Base-by-base conservation (phyloP, 2,797 vertebrate species). In the Zenarchopterus dispar region DNA sequence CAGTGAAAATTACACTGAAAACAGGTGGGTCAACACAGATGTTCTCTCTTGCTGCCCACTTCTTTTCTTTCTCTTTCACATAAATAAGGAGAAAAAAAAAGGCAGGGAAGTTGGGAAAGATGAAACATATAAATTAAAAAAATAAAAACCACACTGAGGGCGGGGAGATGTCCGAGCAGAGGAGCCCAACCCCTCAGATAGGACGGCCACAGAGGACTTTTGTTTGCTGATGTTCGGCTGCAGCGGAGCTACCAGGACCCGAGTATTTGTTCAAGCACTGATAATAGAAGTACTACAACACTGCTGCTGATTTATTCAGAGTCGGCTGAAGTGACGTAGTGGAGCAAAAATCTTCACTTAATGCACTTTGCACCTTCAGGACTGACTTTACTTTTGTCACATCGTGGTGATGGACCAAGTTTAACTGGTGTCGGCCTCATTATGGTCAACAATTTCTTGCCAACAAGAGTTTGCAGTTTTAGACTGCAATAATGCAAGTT, bases 11-110 rank as follows among this genome's bases (percentile, higher is more conserved):
- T 81, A 78, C 82, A 81, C 78, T 82, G 72, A 63, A 84, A 89
- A 75, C 89, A 92, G 91, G 89, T 91, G 89, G 88, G 80, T 91
- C 86, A 92, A 92, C 89, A 89, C 86, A 90, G 89, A 90, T 89
- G 84, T 87, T 86, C 64, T 26, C 69, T 41, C 67, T 46, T 45
- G 23, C 45, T 53, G 62, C 71, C 64, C 26, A 41, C 54, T 63
- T 63, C 17, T 6, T 18, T 21, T 39, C 31, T 59, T 45, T 70
- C 23, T 23, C 31, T 0, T 48, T 28, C 55, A 11, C 51, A 41
- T 17, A 45, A 1, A 51, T 5, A 8, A 17, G 28, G 48, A 69
- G 51, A 22, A 46, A 28, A 36, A 57, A 70, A 63, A 65, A 67
- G 56, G 63, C 61, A 53, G 54, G 54, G 56, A 68, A 63, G 49